phyloP scores from a whole-genome alignment of 2,888 invertebrate genomes.

The Lepidochitona cinerea region DNA sequence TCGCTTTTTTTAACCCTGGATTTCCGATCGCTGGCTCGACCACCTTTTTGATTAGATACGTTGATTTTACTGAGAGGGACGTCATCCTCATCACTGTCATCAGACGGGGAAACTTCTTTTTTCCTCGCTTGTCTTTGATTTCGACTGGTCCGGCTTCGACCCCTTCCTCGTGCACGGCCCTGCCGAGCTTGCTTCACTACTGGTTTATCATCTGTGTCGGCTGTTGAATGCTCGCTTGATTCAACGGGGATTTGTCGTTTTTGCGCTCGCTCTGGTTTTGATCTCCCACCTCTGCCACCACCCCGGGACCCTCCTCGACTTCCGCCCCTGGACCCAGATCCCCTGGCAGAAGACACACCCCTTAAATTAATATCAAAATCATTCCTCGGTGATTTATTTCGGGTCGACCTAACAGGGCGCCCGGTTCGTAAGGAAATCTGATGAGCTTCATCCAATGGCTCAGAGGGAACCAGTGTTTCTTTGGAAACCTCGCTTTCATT shows the following conservation, averaged over 20 bases:
- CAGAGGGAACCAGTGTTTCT: too few species aligned
- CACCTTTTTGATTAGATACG: too few species aligned
- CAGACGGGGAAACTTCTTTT: background rate
- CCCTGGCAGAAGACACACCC: too few species aligned
- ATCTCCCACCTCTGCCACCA: background rate
- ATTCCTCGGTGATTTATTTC: too few species aligned
- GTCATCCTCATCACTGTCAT: background rate
- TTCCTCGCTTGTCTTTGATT: background rate
- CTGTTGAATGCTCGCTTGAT: background rate
- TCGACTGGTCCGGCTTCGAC: background rate
- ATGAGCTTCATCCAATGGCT: too few species aligned
- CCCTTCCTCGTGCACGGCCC: background rate
- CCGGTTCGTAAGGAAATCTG: too few species aligned
- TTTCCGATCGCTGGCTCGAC: background rate
- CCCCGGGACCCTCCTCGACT: background rate
- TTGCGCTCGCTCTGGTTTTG: background rate
- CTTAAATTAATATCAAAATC: too few species aligned
- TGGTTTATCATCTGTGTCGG: background rate
- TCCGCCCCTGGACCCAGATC: background rate
- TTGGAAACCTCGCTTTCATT: too few species aligned
- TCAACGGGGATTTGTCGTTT: background rate
- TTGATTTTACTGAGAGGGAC: background rate
- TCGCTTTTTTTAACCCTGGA: background rate
- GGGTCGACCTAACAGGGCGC: too few species aligned
- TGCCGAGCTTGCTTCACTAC: background rate